Evolutionary conservation across 2,113 vertebrate genomes (phyloP), one percentile per base, ranked within the genome.

Genomic region (Rana temporaria): DNA sequence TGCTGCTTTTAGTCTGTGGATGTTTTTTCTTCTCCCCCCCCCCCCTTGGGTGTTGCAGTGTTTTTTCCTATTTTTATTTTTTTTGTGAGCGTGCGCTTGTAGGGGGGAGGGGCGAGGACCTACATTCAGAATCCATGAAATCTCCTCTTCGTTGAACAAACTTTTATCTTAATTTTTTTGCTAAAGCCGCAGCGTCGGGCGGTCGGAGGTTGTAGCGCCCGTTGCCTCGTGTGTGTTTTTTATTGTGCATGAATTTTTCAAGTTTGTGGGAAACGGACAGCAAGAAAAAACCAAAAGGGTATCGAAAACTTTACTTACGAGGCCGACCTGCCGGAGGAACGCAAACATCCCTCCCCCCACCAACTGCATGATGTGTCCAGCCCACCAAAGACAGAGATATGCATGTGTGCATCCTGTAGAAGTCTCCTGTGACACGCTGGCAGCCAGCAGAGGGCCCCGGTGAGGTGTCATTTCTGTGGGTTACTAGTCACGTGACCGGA

Each of bases 131-230:
- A 60, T 20, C 56, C 55, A 0, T 30, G n/a, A 24, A 3, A 4
- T 73, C 48, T 57, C 53, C 48, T 57, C 53, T 57, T 56, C 30
- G 17, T 26, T 11, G 12, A 3, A 4, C 30, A 20, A 19, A 8
- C 84, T 89, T 87, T 87, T 30, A 30, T 30, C 88, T 90, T 88
- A 89, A 88, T 87, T 86, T 42, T 52, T 90, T 55, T 71, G 18
- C 9, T n/a, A 11, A 26, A 17, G 14, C 68, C 22, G 22, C 19
- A 15, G 5, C 16, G 19, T 42, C 56, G 4, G 19, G 26, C 1
- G 48, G 11, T 32, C 71, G 18, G 18, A 24, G n/a, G 24, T 7
- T 12, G 42, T 8, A 19, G 56, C 26, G 30, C 24, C 72, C 19
- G 57, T 12, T 32, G 3, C 64, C 62, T 65, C 6, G 26, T 34